These are phyloP conservation scores for Drosophila bocqueti DNA, from an alignment of 1,140 invertebrate genomes.

Conservation along the genomic window DNA sequence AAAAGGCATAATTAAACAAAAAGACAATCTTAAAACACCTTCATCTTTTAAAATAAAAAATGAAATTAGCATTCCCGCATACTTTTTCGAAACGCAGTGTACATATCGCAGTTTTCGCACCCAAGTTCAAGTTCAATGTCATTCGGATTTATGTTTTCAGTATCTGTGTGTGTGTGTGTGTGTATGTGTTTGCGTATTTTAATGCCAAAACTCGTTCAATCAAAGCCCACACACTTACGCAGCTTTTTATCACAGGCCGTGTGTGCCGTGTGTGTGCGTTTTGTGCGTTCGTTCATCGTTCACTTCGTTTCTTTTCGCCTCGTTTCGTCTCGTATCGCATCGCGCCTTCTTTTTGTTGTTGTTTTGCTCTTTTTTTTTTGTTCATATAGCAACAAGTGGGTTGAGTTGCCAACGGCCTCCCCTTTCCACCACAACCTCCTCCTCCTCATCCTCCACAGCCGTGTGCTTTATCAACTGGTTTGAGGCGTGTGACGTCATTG, in stretches of 20 bases:
- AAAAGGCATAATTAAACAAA: no score
- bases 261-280: conserved; percentile 44
- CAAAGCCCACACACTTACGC: conserved; percentile 42
- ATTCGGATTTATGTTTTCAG: conserved; percentile 31
- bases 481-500: conserved; percentile 58
- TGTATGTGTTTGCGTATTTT: conserved; percentile 13
- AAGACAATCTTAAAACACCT: background rate
- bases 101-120: conserved; percentile 31
- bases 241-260: conserved; percentile 12
- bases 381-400: conserved; percentile 43
- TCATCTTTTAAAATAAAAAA: background rate
- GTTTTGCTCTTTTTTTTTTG: conserved; percentile 9
- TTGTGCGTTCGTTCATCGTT: conserved; percentile 68
- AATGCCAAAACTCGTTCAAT: conserved; percentile 70
- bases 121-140: conserved; percentile 81
- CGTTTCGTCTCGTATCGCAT: conserved; percentile 23
- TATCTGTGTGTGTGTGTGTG: background rate
- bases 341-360: conserved; percentile 9
- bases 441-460: background rate
- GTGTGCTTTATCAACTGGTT: conserved; percentile 53
- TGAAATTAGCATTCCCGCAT: conserved; percentile 1
- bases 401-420: conserved; percentile 33
- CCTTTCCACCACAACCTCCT: background rate
- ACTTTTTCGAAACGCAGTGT: conserved; percentile 22
- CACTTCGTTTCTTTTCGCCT: conserved; percentile 31